These are phyloP conservation scores for Glaucidium brasilianum DNA, from an alignment of 2,113 vertebrate genomes.

Conservation along the genomic window DNA sequence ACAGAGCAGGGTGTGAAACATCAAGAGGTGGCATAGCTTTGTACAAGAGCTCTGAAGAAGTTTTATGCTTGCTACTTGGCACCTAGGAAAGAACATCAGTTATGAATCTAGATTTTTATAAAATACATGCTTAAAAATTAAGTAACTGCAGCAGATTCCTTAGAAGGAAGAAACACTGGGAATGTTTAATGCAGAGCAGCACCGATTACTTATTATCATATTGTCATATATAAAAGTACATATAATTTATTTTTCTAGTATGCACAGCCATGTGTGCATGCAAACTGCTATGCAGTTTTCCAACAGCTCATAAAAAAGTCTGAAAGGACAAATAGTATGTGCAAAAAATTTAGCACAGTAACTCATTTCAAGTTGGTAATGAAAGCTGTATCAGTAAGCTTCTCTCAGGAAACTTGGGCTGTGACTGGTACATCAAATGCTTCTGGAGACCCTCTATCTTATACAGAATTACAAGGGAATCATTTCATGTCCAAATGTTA, in stretches of 20 bases:
- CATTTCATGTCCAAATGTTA: background rate
- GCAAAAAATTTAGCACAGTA: background rate
- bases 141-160: background rate
- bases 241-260: background rate
- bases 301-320: background rate
- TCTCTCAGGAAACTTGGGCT: background rate
- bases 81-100: background rate
- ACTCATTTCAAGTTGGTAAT: background rate
- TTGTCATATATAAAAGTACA: background rate
- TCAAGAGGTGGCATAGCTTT: background rate
- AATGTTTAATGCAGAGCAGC: background rate
- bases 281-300: background rate
- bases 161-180: background rate
- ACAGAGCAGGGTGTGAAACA: background rate
- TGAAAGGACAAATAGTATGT: background rate
- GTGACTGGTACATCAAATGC: background rate
- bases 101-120: background rate
- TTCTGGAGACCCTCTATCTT: background rate
- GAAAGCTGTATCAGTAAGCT: background rate
- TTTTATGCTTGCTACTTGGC: background rate
- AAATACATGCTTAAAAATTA: background rate
- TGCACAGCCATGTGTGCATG: background rate
- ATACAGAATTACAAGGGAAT: background rate
- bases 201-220: background rate
- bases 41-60: background rate